A percentile compares a stretch with the other conserved stretches of the same genome.
Evolutionary conservation across 2,888 invertebrate genomes (phyloP).

Genomic region (Tuberolachnus salignus): DNA sequence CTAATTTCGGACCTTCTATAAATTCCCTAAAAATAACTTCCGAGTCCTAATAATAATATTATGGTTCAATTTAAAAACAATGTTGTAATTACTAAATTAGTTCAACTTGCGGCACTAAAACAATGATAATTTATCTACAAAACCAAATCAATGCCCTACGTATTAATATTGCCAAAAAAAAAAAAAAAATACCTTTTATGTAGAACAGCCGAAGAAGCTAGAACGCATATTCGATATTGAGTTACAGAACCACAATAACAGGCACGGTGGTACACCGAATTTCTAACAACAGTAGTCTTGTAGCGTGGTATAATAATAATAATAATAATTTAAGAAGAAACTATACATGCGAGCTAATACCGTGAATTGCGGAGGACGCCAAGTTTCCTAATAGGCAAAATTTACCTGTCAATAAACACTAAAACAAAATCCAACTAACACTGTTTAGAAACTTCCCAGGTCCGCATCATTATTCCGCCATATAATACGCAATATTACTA

Average conservation of each 20-base stretch:
- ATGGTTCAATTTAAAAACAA: too few species aligned
- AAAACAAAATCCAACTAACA: constrained; percentile 21
- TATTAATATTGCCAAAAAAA: too few species aligned
- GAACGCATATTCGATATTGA: neutral
- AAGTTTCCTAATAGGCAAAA: constrained; percentile 25
- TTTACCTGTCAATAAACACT: constrained; percentile 39
- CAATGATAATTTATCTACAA: too few species aligned
- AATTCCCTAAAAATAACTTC: too few species aligned
- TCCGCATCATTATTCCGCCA: constrained; percentile 15
- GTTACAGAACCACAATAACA: neutral
- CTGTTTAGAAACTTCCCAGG: constrained; percentile 19
- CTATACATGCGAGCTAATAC: neutral
- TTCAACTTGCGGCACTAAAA: too few species aligned
- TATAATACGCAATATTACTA: constrained; percentile 20
- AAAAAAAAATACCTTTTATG: too few species aligned
- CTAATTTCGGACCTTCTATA: too few species aligned
- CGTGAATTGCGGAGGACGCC: neutral
- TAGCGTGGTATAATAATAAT: too few species aligned
- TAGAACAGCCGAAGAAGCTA: too few species aligned
- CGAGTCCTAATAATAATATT: too few species aligned
- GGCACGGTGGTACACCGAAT: neutral
- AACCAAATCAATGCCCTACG: too few species aligned
- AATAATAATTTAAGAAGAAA: constrained; percentile 38
- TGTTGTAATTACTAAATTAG: too few species aligned
- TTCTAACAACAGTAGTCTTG: constrained; percentile 10